Conservation (phyloP, 2,888 invertebrate genomes). For the Tetragonula carbonaria region DNA sequence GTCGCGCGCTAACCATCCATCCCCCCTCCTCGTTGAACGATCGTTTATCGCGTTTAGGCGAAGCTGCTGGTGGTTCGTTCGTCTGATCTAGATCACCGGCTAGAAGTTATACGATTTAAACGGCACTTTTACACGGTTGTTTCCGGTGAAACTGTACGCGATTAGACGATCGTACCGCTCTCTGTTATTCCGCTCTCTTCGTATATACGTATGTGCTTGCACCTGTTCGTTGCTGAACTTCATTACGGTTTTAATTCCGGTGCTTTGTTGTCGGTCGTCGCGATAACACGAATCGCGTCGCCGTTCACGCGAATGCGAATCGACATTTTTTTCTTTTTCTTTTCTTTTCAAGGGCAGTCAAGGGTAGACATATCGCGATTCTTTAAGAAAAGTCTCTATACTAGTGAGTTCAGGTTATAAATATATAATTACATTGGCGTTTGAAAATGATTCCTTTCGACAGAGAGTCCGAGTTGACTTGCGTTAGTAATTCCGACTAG, state of each 20-base stretch:
- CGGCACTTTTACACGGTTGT: neutral
- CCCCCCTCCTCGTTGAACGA: neutral
- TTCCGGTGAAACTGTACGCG: neutral
- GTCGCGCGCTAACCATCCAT: neutral
- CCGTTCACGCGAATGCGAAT: slow-evolving; percentile 4
- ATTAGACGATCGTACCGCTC: neutral
- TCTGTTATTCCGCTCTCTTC: neutral
- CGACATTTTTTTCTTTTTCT: slow-evolving; percentile 20
- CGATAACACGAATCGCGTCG: neutral
- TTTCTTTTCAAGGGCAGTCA: slow-evolving; percentile 22
- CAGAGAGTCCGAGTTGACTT: neutral
- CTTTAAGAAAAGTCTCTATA: too few species aligned
- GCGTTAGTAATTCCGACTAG: neutral
- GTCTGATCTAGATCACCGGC: neutral
- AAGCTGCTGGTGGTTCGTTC: neutral
- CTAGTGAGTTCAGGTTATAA: too few species aligned
- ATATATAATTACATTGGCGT: too few species aligned
- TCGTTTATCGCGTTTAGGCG: slow-evolving; percentile 2
- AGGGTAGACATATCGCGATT: neutral
- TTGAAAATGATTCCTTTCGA: neutral
- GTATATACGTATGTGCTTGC: neutral
- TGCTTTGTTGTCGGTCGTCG: neutral
- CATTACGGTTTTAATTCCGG: neutral
- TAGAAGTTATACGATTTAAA: neutral
- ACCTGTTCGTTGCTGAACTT: neutral